A percentile compares a stretch with the other conserved stretches of the same genome.
phyloP scores from a whole-genome alignment of 1,140 invertebrate genomes.

The Pectinophora gossypiella region DNA sequence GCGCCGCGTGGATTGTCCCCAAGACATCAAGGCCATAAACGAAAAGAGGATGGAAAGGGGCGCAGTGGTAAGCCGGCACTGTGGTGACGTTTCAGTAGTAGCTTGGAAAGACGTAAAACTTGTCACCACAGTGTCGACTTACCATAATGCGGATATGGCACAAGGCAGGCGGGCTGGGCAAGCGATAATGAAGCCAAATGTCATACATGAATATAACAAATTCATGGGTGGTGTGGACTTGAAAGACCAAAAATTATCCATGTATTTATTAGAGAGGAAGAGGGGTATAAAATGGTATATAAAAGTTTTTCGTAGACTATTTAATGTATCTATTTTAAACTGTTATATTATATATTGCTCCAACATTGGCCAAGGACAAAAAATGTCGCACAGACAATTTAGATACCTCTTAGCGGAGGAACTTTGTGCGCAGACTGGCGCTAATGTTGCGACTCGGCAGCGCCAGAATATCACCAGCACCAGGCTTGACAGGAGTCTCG shows the following conservation, averaged over 20 bases:
- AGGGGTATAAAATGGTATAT: slow-evolving; percentile 27
- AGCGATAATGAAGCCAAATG: slow-evolving; percentile 15
- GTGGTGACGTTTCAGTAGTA: slow-evolving; percentile 15
- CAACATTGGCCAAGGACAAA: neutral
- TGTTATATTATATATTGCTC: slow-evolving; percentile 11
- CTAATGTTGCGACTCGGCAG: neutral
- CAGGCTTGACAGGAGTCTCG: neutral
- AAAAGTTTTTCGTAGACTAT: slow-evolving; percentile 18
- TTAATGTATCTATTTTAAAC: slow-evolving; percentile 14
- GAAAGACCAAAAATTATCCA: slow-evolving; percentile 28
- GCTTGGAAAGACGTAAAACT: slow-evolving; percentile 27
- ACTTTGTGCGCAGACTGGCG: neutral
- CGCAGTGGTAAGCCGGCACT: slow-evolving; percentile 14
- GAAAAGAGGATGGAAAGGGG: slow-evolving; percentile 8
- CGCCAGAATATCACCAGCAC: neutral
- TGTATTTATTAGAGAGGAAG: slow-evolving; percentile 27
- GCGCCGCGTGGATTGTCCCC: slow-evolving; percentile 9
- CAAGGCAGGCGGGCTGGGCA: slow-evolving; percentile 6
- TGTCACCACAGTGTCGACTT: slow-evolving; percentile 21
- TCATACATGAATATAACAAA: slow-evolving; percentile 23
- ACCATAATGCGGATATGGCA: slow-evolving; percentile 11
- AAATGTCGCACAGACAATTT: slow-evolving; percentile 8
- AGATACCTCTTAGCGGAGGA: slow-evolving; percentile 3
- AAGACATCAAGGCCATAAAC: slow-evolving; percentile 8
- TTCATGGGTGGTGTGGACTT: slow-evolving; percentile 30